Base-by-base conservation (phyloP, 2,797 vertebrate genomes). In the Hapalemur alaotrensis region DNA sequence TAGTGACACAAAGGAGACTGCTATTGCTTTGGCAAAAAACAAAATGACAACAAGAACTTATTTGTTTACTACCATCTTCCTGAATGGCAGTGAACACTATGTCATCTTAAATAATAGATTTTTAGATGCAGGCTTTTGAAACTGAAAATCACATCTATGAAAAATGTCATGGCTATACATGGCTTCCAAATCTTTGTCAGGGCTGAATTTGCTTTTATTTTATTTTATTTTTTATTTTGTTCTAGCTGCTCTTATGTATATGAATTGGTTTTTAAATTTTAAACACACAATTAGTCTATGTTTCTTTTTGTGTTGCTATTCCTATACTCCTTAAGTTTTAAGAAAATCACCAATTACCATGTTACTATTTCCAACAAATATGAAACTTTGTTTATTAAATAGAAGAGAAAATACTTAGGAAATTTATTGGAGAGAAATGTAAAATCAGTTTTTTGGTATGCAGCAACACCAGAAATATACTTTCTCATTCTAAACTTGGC, bases 31-130 rank as follows among this genome's bases (percentile, higher is more conserved):
- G 13, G 80, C 82, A 96, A 95, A 97, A 98, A 98, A 35, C 32
- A 97, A 98, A 98, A 98, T 43, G 95, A 98, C 97, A 98, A 98
- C 97, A 98, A 97, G 98, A 98, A 96, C 96, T 97, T 98, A 95
- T 98, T 98, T 98, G 98, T 98, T 98, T 98, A 98, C 95, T 93
- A 97, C 96, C 92, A 91, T 98, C 70, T 97, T 97, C 95, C 85
- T 2, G 22, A 98, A 97, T 95, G 96, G 85, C 87, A 92, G 82
- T 93, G 97, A 97, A 95, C 63, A 95, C 83, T 96, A 48, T 96
- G 94, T 95, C 96, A 94, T 91, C 93, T 98, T 98, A 98, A 98
- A 96, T 98, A 98, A 98, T 95, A 98, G 95, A 97, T 97, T 89
- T 96, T 91, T 97, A 88, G 98, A 98, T 96, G 0, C 76, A 89